phyloP scores from a whole-genome alignment of 2,113 vertebrate species.

The Gobio gobio region DNA sequence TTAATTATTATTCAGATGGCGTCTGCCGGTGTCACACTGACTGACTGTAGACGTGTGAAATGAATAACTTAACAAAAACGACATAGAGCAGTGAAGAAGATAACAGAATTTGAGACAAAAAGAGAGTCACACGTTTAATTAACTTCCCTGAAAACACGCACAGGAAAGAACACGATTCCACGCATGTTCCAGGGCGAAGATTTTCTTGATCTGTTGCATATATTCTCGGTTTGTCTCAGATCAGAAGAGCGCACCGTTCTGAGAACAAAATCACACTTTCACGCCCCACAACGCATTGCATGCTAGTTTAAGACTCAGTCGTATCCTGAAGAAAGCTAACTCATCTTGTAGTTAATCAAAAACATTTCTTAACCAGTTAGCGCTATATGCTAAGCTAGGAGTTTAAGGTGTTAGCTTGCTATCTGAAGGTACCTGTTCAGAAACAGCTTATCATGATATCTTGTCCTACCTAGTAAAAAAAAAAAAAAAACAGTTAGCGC shows the following conservation, averaged over 20 bases:
- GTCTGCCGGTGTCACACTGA: conserved; percentile 29
- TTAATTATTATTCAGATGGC: conserved; percentile 7
- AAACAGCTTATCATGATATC: not conserved
- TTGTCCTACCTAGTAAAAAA: not conserved
- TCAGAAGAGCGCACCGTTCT: not conserved
- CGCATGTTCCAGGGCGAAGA: not conserved
- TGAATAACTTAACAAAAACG: conserved; percentile 40
- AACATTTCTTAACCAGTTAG: not conserved
- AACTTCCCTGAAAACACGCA: not conserved
- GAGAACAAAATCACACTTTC: not conserved
- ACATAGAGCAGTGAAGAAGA: not conserved
- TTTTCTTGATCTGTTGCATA: not conserved
- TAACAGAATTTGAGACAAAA: conserved; percentile 24
- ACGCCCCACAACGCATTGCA: not conserved
- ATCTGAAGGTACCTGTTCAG: not conserved
- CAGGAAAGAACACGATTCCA: not conserved
- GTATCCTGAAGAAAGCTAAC: not conserved
- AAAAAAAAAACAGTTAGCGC: not conserved
- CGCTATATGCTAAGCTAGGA: not conserved
- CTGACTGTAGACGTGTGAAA: conserved; percentile 33
- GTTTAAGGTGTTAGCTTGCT: not conserved
- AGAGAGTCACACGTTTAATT: conserved; percentile 38
- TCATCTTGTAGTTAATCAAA: not conserved
- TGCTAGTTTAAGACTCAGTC: not conserved
- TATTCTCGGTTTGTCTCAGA: not conserved